These are phyloP conservation scores for Scaptomyza pallida DNA, from an alignment of 1,140 invertebrate genomes.

Conservation along the genomic window DNA sequence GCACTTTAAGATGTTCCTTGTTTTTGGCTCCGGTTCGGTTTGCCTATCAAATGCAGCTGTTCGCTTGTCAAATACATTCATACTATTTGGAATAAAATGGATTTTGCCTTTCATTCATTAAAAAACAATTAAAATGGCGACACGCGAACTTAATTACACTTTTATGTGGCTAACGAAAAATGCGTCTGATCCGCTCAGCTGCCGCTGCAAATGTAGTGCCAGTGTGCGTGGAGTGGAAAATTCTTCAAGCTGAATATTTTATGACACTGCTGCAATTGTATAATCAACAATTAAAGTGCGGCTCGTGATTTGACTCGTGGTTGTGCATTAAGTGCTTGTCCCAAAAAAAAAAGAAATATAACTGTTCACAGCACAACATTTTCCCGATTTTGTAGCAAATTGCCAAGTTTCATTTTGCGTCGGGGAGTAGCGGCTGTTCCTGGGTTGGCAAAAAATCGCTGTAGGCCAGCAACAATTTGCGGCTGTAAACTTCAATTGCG, in stretches of 20 bases:
- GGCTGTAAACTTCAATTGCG: slow-evolving; percentile 69
- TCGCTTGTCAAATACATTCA: slow-evolving; percentile 4
- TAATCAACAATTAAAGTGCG: slow-evolving; percentile 73
- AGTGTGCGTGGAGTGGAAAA: slow-evolving; percentile 25
- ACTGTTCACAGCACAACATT: slow-evolving; percentile 23
- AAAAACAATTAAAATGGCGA: slow-evolving; percentile 76
- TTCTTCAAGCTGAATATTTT: slow-evolving; percentile 65
- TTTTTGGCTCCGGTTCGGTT: not conserved
- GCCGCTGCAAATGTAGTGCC: not conserved
- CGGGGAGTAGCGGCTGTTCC: slow-evolving; percentile 2
- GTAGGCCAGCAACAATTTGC: slow-evolving; percentile 51
- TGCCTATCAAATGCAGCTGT: slow-evolving; percentile 60
- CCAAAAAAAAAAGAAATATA: too few relatives aligned
- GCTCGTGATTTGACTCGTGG: slow-evolving; percentile 53
- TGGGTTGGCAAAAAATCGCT: slow-evolving; percentile 9
- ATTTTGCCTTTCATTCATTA: slow-evolving; percentile 70
- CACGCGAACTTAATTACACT: slow-evolving; percentile 77
- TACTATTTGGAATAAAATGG: slow-evolving; percentile 40
- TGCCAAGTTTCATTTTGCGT: slow-evolving; percentile 67
- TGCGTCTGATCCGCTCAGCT: slow-evolving; percentile 21
- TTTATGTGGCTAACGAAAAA: slow-evolving; percentile 57
- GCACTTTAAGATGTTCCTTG: slow-evolving; percentile 11
- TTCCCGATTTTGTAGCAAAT: slow-evolving; percentile 66
- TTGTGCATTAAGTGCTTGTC: slow-evolving; percentile 58
- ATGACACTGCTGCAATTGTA: slow-evolving; percentile 55